These are phyloP conservation scores for Microcebus griseorufus DNA, from an alignment of 2,113 vertebrate species.

Conservation along the genomic window DNA sequence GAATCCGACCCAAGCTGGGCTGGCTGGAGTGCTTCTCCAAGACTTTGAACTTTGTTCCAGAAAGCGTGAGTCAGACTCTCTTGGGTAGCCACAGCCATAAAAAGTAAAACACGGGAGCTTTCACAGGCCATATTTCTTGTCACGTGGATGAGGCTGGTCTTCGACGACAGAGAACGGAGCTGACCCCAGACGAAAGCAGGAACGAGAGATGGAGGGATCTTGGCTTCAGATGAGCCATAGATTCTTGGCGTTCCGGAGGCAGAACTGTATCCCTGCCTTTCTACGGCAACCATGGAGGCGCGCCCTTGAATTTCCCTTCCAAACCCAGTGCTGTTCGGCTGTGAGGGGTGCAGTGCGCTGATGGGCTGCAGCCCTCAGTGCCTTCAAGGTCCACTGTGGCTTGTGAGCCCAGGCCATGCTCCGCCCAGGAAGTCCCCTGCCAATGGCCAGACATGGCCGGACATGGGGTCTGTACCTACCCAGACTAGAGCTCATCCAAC, in stretches of 20 bases:
- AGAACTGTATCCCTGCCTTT: neutral
- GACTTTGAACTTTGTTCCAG: neutral
- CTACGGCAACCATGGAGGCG: neutral
- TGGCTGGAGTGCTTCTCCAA: neutral
- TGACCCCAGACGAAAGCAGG: neutral
- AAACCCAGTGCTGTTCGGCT: neutral
- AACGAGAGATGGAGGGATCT: neutral
- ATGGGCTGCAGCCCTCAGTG: too few relatives aligned
- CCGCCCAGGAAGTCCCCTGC: neutral
- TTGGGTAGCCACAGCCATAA: neutral
- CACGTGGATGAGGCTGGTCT: neutral
- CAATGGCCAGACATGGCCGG: neutral
- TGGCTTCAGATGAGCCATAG: neutral
- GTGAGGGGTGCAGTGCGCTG: fast-evolving
- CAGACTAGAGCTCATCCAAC: too few relatives aligned
- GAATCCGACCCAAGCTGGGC: too few relatives aligned
- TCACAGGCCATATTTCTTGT: neutral
- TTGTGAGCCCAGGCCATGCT: neutral
- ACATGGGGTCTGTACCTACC: neutral
- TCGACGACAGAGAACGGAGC: neutral
- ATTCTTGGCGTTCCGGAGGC: neutral
- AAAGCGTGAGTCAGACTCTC: neutral
- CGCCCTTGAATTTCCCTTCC: neutral
- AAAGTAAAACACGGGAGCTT: neutral
- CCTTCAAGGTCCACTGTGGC: neutral